Conservation (phyloP, 92 coral and sea anemone species). For the Hydrozoanthus gracilis region DNA sequence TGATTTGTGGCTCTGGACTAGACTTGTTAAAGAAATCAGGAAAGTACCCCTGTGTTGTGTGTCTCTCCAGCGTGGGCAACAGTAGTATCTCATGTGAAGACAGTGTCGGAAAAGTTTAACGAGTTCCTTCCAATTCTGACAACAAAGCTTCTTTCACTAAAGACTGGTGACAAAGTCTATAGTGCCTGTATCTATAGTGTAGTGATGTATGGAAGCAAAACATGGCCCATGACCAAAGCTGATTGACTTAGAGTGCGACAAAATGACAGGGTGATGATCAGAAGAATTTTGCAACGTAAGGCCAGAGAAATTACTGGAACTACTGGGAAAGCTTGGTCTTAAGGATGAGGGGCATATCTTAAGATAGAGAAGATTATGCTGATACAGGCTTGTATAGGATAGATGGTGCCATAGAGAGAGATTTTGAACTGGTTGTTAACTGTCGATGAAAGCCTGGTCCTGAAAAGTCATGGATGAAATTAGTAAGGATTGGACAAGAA, state of each 20-base stretch:
- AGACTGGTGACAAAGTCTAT: neutral
- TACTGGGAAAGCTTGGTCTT: neutral
- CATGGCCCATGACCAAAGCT: neutral
- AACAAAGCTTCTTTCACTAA: neutral
- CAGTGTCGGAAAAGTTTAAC: constrained; percentile 24
- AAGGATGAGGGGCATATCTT: too few relatives aligned
- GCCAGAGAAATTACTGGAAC: neutral
- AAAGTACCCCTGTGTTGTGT: constrained; percentile 1
- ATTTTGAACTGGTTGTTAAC: too few relatives aligned
- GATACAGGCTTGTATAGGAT: too few relatives aligned
- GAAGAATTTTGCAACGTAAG: neutral
- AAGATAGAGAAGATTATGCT: too few relatives aligned
- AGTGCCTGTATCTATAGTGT: neutral
- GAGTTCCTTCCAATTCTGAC: constrained; percentile 22
- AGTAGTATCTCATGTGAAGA: too few relatives aligned
- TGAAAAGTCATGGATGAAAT: too few relatives aligned
- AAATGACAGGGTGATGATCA: neutral
- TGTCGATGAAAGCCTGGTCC: too few relatives aligned
- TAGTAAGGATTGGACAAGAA: too few relatives aligned
- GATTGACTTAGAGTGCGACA: neutral
- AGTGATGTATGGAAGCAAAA: neutral
- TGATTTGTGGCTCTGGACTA: neutral
- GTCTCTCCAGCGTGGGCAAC: too few relatives aligned
- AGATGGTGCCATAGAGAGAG: too few relatives aligned
- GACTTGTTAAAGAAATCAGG: neutral